Conservation (phyloP, 2,113 vertebrate species). For the Saguinus midas region DNA sequence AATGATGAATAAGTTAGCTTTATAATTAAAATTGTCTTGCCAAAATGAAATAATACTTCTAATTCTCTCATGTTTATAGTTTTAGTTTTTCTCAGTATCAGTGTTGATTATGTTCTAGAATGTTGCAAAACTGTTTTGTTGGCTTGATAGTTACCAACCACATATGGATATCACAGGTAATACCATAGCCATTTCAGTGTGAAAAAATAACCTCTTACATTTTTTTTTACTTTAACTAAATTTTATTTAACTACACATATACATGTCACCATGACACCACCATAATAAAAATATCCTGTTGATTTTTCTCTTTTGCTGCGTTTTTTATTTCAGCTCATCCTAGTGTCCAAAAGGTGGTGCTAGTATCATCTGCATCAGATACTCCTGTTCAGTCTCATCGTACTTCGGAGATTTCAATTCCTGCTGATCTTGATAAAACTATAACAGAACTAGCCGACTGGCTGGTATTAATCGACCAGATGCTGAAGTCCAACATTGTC, state of each 20-base stretch:
- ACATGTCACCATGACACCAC: not conserved
- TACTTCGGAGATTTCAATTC: slow-evolving; percentile 85
- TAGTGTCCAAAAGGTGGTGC: slow-evolving; percentile 84
- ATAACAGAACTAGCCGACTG: slow-evolving; percentile 95
- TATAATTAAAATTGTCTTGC: not conserved
- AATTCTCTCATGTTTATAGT: not conserved
- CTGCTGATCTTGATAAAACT: slow-evolving; percentile 93
- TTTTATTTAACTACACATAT: not conserved
- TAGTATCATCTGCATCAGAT: slow-evolving; percentile 84
- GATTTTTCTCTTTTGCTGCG: not conserved
- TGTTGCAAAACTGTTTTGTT: not conserved
- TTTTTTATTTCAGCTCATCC: slow-evolving; percentile 79
- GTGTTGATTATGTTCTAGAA: not conserved
- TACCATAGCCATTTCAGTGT: not conserved
- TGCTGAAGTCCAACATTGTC: slow-evolving; percentile 98
- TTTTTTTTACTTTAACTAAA: not conserved
- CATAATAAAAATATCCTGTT: not conserved
- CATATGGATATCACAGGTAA: not conserved
- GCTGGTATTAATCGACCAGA: slow-evolving; percentile 95
- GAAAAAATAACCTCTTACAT: not conserved
- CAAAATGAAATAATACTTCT: not conserved
- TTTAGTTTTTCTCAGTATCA: not conserved
- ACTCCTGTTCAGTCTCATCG: slow-evolving; percentile 80
- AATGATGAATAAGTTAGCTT: not conserved
- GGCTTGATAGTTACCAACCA: not conserved